phyloP scores from a whole-genome alignment of 2,888 invertebrate genomes.

The Cartodere bifasciata region DNA sequence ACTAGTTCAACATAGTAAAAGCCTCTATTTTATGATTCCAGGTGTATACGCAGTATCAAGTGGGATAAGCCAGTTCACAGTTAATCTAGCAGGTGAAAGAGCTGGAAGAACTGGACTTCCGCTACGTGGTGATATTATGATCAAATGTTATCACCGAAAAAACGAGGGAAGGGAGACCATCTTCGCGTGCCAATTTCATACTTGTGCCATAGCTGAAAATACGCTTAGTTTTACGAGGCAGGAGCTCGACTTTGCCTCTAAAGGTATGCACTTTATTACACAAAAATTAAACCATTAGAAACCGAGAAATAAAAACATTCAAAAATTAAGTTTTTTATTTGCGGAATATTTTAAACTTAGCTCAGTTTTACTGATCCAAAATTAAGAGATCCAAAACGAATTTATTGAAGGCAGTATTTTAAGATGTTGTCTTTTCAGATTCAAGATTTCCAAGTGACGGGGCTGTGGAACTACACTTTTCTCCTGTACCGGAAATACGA shows the following conservation, averaged over 20 bases:
- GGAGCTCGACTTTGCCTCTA: slow-evolving; percentile 75
- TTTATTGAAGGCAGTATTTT: too few species aligned
- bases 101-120: slow-evolving; percentile 55
- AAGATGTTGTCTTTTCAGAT: slow-evolving; percentile 48
- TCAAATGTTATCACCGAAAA: slow-evolving; percentile 75
- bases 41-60: slow-evolving; percentile 59
- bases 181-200: slow-evolving; percentile 87
- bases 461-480: slow-evolving; percentile 74
- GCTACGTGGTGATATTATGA: slow-evolving; percentile 77
- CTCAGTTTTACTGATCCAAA: too few species aligned
- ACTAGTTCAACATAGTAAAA: too few species aligned
- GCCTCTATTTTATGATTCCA: slow-evolving; percentile 22
- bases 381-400: too few species aligned
- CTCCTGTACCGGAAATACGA: slow-evolving; percentile 41
- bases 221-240: slow-evolving; percentile 73
- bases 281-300: too few species aligned
- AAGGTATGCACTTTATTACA: slow-evolving; percentile 53
- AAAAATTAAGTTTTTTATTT: too few species aligned
- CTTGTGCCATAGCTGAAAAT: slow-evolving; percentile 79
- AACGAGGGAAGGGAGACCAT: slow-evolving; percentile 50
- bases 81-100: slow-evolving; percentile 53
- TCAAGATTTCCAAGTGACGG: slow-evolving; percentile 71
- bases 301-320: too few species aligned
- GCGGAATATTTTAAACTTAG: too few species aligned
- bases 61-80: slow-evolving; percentile 53